Evolutionary conservation across 2,797 vertebrate genomes (phyloP), one percentile per base, ranked within the genome.

Genomic region (Moxostoma hubbsi): DNA sequence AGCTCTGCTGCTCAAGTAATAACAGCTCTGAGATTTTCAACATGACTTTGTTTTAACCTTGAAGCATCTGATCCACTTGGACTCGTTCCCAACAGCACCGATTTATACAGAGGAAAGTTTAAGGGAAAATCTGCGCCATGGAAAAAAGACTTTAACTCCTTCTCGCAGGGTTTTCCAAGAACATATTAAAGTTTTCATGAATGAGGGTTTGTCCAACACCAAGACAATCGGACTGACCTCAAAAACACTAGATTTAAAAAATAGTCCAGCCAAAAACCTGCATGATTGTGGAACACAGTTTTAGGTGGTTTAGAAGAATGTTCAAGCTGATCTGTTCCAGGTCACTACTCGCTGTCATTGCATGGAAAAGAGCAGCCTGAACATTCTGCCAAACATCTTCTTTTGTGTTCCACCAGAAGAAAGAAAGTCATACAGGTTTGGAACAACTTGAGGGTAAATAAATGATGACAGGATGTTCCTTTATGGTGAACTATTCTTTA

Each of bases 41-140:
- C 24, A 24, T 18, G 55, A 16, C 55, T 58, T 43, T 1, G n/a
- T 43, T 18, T 63, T 15, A 53, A 64, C 58, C 72, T 58, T 53
- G 72, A 49, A 58, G 24, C 12, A 45, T 51, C 73, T 18, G 75
- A 68, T 77, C 54, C 16, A 59, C 54, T 77, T 77, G 74, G 74
- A 77, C 16, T 50, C 47, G 46, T 66, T 77, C 75, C 55, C 54
- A 50, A 59, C 54, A 68, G 54, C 45, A 12, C 64, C 6, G 51
- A 43, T 68, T 61, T 43, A 13, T 9, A 68, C 57, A 11, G 64
- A 59, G 46, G 13, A 77, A 61, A 63, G 2, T 51, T 0, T 24
- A 24, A 77, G 75, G 75, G 45, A 68, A 68, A 61, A 8, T 59
- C 24, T 59, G 16, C 7, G 64, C 18, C 54, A 68, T 68, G 75